Evolutionary conservation across 1,140 invertebrate species (phyloP).

Genomic region (Zaprionus ornatus): DNA sequence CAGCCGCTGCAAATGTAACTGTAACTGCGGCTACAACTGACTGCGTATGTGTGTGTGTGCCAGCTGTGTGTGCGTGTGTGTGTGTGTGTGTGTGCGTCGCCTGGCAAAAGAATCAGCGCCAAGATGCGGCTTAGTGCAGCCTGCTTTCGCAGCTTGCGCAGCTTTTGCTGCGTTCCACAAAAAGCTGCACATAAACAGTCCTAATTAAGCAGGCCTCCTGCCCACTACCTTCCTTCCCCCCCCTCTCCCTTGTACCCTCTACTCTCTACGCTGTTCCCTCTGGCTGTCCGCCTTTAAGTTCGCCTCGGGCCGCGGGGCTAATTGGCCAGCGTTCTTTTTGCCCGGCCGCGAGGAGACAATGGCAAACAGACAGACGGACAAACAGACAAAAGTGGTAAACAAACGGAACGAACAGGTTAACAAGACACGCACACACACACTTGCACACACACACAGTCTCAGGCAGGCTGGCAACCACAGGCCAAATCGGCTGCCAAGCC

Average conservation of each 20-base stretch:
- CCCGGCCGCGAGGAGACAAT: conserved; percentile 53
- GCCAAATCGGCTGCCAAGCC: conserved; percentile 31
- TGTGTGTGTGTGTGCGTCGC: conserved; percentile 1
- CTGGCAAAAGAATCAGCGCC: conserved; percentile 2
- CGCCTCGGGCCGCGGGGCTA: conserved; percentile 49
- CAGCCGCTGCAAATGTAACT: conserved; percentile 37
- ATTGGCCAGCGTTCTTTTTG: conserved; percentile 73
- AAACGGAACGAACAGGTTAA: conserved; percentile 57
- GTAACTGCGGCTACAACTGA: conserved; percentile 15
- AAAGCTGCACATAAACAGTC: conserved; percentile 68
- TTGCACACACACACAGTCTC: conserved; percentile 13
- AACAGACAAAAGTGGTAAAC: conserved; percentile 24
- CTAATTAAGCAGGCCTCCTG: conserved; percentile 57
- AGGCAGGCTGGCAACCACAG: conserved; percentile 55
- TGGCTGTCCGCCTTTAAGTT: conserved; percentile 33
- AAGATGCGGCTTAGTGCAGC: conserved; percentile 45
- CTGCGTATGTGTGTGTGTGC: neutral
- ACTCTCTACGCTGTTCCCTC: neutral
- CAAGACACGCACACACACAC: conserved; percentile 27
- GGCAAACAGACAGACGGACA: conserved; percentile 28
- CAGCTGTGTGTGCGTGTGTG: conserved; percentile 2
- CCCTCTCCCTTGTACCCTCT: neutral
- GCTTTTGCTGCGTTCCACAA: conserved; percentile 3
- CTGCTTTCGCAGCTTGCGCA: conserved; percentile 15
- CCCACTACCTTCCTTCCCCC: no score